Evolutionary conservation across 2,888 invertebrate species (phyloP).

Genomic region (Neocrepidodera transversa): DNA sequence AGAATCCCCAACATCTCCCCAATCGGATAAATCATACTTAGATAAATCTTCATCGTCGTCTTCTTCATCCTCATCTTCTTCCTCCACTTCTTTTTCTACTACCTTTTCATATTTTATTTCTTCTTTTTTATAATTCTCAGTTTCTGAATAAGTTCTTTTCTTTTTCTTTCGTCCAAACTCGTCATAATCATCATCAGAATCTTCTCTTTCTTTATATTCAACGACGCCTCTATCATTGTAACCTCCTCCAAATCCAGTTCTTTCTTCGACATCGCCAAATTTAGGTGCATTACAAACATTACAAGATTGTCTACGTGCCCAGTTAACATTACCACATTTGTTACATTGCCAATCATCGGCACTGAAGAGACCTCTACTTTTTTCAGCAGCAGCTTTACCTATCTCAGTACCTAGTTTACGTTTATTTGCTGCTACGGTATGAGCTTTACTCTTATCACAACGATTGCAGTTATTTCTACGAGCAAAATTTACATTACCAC

Average conservation of each 20-base stretch:
- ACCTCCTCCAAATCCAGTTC: conserved; percentile 83
- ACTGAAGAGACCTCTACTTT: conserved; percentile 92
- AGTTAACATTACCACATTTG: conserved; percentile 99
- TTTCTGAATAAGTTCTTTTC: conserved; percentile 35
- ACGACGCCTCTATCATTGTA: conserved; percentile 96
- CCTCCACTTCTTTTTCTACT: conserved; percentile 53
- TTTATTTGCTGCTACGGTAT: conserved; percentile 63
- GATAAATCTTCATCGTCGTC: conserved; percentile 66
- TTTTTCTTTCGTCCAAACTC: conserved; percentile 67
- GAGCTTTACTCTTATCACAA: conserved; percentile 72
- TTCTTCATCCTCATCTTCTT: conserved; percentile 64
- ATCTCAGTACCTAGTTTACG: conserved; percentile 95
- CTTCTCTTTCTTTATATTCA: conserved; percentile 89
- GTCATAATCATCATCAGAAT: conserved; percentile 96
- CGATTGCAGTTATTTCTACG: conserved; percentile 89
- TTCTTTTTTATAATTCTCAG: conserved; percentile 27
- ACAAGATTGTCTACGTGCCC: conserved; percentile 95
- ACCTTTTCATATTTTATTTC: conserved; percentile 18
- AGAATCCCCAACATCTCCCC: conserved; percentile 57
- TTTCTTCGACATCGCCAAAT: conserved; percentile 88
- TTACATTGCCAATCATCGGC: conserved; percentile 99
- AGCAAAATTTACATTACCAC: conserved; percentile 95
- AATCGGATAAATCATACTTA: conserved; percentile 66
- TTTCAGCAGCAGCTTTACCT: conserved; percentile 97
- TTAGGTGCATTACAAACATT: conserved; percentile 99